phyloP scores from a whole-genome alignment of 2,888 invertebrate genomes.

The Unio delphinus region DNA sequence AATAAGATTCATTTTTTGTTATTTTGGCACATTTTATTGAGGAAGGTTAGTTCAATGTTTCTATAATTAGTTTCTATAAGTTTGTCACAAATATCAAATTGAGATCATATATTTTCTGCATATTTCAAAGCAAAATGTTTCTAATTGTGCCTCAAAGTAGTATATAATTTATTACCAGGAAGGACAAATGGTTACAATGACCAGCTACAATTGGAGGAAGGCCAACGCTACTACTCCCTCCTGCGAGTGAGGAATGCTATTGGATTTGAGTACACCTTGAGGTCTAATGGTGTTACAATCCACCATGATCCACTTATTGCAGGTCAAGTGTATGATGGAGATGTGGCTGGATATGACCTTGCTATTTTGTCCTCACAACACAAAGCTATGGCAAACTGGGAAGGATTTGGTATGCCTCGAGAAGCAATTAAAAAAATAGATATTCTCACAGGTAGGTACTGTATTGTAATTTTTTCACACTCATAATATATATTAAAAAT shows the following conservation, averaged over 20 bases:
- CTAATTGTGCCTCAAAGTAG: background rate
- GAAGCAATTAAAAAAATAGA: slow-evolving; percentile 15
- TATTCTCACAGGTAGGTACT: slow-evolving; percentile 19
- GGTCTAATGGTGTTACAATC: slow-evolving; percentile 52
- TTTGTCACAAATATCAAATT: too few relatives aligned
- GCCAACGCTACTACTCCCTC: slow-evolving; percentile 43
- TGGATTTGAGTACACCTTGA: slow-evolving; percentile 34
- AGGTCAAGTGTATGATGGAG: slow-evolving; percentile 49
- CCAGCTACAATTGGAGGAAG: slow-evolving; percentile 39
- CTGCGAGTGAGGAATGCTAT: slow-evolving; percentile 47
- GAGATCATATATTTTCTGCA: too few relatives aligned
- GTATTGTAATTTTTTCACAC: too few relatives aligned
- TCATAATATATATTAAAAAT: too few relatives aligned
- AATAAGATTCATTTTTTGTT: too few relatives aligned
- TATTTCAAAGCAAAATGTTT: background rate
- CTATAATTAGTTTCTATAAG: too few relatives aligned
- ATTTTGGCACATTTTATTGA: too few relatives aligned
- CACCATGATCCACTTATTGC: slow-evolving; percentile 48
- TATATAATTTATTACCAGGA: background rate
- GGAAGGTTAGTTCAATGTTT: too few relatives aligned
- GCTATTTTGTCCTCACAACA: slow-evolving; percentile 28
- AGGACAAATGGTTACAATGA: slow-evolving; percentile 35
- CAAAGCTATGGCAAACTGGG: slow-evolving; percentile 52
- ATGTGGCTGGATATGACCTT: slow-evolving; percentile 39
- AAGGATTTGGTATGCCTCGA: slow-evolving; percentile 46